Conservation (phyloP, 2,888 invertebrate species). For the Eristalis intricaria region DNA sequence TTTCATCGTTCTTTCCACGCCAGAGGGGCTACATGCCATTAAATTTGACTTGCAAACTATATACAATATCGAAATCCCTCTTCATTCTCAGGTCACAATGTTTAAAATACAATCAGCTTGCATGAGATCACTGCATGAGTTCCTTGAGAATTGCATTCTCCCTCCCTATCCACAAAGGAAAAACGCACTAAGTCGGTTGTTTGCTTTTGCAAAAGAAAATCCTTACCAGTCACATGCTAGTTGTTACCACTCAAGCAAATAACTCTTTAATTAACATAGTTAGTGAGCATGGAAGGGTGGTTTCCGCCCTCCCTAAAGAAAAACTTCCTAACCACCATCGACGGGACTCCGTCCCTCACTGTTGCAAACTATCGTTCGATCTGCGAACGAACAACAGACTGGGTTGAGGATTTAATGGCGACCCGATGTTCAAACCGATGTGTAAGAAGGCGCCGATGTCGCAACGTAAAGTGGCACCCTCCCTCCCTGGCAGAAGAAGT, state of each 20-base stretch:
- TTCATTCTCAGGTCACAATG: no score
- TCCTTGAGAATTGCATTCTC: no score
- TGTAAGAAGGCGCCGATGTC: background rate
- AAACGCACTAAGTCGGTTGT: background rate
- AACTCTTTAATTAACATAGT: slow-evolving; percentile 48
- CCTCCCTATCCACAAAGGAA: no score
- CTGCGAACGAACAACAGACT: background rate
- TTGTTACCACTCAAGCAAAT: slow-evolving; percentile 1
- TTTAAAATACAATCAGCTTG: no score
- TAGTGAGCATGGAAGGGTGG: background rate
- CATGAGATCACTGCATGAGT: no score
- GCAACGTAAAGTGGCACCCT: background rate
- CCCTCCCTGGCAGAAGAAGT: background rate
- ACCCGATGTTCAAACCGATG: background rate
- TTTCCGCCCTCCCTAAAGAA: background rate
- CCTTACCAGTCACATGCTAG: background rate
- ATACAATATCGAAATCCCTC: no score
- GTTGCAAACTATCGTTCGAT: background rate
- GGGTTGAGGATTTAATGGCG: background rate
- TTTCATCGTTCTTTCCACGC: no score
- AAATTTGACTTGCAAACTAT: no score
- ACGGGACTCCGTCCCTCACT: slow-evolving; percentile 2
- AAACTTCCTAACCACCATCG: slow-evolving; percentile 34
- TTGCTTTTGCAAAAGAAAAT: background rate
- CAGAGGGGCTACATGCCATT: no score